Conservation (phyloP, 2,113 vertebrate genomes). For the Geococcyx californianus region DNA sequence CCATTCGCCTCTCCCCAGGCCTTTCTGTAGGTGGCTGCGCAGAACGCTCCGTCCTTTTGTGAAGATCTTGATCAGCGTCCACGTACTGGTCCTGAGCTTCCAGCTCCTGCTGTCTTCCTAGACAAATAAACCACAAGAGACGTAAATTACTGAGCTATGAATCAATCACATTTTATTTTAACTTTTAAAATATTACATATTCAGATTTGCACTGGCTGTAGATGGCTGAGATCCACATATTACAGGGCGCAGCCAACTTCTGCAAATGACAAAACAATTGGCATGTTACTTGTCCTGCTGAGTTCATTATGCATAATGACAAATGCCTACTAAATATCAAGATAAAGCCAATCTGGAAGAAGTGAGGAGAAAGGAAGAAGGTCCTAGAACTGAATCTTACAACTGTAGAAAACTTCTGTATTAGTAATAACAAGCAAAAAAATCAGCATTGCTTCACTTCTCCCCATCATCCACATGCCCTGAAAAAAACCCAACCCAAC, state of each 20-base stretch:
- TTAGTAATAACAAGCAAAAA: neutral
- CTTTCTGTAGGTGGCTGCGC: constrained; percentile 80
- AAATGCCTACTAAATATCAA: neutral
- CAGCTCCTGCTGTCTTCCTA: constrained; percentile 89
- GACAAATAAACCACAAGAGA: neutral
- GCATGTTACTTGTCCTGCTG: neutral
- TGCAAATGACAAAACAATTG: neutral
- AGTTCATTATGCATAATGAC: neutral
- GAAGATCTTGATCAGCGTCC: constrained; percentile 86
- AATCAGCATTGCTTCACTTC: neutral
- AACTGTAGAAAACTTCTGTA: neutral
- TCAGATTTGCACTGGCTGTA: neutral
- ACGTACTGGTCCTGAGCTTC: constrained; percentile 86
- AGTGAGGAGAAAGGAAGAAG: neutral
- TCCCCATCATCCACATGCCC: neutral
- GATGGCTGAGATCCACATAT: neutral
- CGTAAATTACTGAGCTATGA: neutral
- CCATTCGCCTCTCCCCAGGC: constrained; percentile 83
- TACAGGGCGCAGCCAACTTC: neutral
- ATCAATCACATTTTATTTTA: neutral
- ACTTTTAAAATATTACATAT: neutral
- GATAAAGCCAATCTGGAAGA: neutral
- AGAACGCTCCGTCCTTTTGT: constrained; percentile 61
- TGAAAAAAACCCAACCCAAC: neutral
- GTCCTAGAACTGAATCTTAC: neutral